Base-by-base conservation (phyloP, 2,888 invertebrate genomes). In the Drosophila cyrtoloma region DNA sequence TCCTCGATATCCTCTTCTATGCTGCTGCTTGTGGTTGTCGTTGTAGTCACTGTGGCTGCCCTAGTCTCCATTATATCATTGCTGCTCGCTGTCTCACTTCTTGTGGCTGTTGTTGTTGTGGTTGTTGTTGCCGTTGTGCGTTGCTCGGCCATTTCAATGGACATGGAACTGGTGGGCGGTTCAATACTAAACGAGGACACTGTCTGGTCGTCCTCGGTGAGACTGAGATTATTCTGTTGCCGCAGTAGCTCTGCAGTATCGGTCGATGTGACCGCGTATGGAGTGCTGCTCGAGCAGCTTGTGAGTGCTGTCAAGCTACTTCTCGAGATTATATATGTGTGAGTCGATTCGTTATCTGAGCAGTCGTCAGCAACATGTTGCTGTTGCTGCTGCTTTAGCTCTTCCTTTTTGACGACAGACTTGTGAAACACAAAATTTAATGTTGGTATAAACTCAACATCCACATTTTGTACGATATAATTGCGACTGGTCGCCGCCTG, bases 1-100 rank as follows among this genome's bases (percentile, higher is more conserved):
- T 93, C 93, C 75, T 93, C 93, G 53, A 93, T 93, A 42, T 93
- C 93, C 80, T 93, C 93, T 71, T 93, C 93, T 51, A 93, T 92
- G 77, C 93, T 93, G 62, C 86, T 91, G 57, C 92, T 92, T 22
- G 81, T 79, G 5, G 89, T 82, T 33, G 84, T 79, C 42, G 78
- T 72, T 26, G 85, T 77, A 7, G 84, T 86, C 35, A 82, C 81
- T 32, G 82, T 77, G 28, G 80, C 59, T 51, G 74, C 55, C 26
- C 62, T 71, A 10, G 73, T 39, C 9, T 75, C 72, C 22, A 71
- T 47, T 47, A 47, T 60, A 58, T 70, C 53, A 65, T 84, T 89
- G 61, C 84, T 91, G 56, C 88, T 92, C 6, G 73, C 64, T 7
- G 83, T 79, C 19, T 82, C 69, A 35, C 82, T 71, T 30, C 75